A percentile compares a stretch with the other conserved stretches of the same genome.
These are phyloP conservation scores for Alces alces DNA, from an alignment of 2,113 vertebrate genomes.

Conservation along the genomic window DNA sequence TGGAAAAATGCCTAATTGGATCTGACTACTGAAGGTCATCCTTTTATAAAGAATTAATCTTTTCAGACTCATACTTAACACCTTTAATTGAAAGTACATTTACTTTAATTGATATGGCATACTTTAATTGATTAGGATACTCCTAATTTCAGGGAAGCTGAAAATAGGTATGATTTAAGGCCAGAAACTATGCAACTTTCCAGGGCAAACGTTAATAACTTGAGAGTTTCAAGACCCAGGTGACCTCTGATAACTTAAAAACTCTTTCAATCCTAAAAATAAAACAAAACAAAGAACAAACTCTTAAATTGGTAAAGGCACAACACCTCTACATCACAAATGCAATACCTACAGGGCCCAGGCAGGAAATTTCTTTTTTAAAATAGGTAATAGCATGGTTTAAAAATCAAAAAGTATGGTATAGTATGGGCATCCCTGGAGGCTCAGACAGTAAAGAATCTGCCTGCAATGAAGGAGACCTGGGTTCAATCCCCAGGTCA, in stretches of 20 bases:
- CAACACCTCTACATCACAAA: background rate
- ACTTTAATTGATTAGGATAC: conserved; percentile 63
- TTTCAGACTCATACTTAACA: conserved; percentile 65
- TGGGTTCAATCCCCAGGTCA: background rate
- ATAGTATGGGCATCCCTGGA: background rate
- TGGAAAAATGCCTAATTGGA: conserved; percentile 69
- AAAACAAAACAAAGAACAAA: background rate
- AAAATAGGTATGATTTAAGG: conserved; percentile 48
- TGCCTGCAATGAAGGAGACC: background rate
- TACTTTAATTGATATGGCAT: conserved; percentile 66
- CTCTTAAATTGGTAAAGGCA: background rate
- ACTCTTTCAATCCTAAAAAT: background rate
- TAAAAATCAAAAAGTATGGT: background rate
- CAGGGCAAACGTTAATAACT: background rate
- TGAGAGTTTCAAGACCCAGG: background rate
- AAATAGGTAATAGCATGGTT: background rate
- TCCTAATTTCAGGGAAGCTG: conserved; percentile 55
- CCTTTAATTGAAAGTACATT: conserved; percentile 74
- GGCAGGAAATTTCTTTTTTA: background rate
- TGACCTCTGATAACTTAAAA: background rate
- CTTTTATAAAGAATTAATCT: conserved; percentile 73
- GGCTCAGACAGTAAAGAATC: background rate
- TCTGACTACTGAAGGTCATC: conserved; percentile 70
- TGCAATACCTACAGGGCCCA: background rate
- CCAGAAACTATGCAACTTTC: conserved; percentile 26